phyloP scores from a whole-genome alignment of 53 echinoderm and acorn worm species.

The Holothuria scabra region DNA sequence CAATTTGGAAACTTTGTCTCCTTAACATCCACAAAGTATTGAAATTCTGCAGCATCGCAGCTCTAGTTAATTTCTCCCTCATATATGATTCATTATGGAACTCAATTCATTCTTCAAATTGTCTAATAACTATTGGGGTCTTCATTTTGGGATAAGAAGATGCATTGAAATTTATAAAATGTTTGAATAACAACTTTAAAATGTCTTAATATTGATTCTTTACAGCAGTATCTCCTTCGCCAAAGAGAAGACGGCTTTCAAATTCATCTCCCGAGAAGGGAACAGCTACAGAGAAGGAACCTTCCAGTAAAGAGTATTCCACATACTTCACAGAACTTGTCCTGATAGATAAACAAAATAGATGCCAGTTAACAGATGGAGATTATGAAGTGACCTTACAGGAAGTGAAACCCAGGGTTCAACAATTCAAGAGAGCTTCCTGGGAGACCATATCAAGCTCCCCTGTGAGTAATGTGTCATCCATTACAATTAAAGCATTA shows the following conservation, averaged over 20 bases:
- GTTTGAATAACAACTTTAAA: too few species aligned
- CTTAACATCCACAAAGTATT: too few species aligned
- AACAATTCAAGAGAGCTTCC: constrained; percentile 79
- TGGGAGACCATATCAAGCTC: constrained; percentile 94
- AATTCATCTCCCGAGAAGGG: constrained; percentile 34
- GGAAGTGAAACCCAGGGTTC: constrained; percentile 74
- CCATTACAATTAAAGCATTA: neutral
- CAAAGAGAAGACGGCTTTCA: constrained; percentile 47
- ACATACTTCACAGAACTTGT: constrained; percentile 83
- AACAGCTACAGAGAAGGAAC: constrained; percentile 11
- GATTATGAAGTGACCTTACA: constrained; percentile 94
- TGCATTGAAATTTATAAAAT: too few species aligned
- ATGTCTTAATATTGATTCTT: neutral
- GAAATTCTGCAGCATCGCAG: too few species aligned
- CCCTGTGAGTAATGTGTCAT: constrained; percentile 44
- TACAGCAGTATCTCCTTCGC: constrained; percentile 36
- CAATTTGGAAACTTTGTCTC: too few species aligned
- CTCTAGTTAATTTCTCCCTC: too few species aligned
- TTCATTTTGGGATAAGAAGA: too few species aligned
- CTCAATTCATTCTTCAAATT: too few species aligned
- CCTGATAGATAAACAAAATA: constrained; percentile 83
- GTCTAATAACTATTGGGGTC: too few species aligned
- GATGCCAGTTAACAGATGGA: constrained; percentile 89
- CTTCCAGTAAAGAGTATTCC: constrained; percentile 6
- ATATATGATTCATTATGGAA: too few species aligned